phyloP scores from a whole-genome alignment of 2,113 vertebrate genomes.

The Phaetusa simplex region DNA sequence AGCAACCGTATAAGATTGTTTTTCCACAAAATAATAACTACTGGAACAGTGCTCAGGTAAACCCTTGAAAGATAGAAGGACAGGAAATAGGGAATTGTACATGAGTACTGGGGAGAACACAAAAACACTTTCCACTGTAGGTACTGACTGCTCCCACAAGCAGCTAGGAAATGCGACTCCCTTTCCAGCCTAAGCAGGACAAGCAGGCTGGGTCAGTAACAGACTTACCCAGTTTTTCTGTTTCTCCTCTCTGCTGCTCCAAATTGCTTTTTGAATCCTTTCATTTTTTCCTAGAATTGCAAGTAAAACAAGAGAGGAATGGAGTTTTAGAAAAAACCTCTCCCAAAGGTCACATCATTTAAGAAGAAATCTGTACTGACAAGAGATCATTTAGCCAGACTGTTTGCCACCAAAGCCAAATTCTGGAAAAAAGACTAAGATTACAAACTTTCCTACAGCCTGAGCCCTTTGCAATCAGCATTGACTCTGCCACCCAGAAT shows the following conservation, averaged over 20 bases:
- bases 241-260: background rate
- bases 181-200: background rate
- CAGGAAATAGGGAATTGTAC: background rate
- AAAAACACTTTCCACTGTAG: background rate
- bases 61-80: background rate
- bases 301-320: background rate
- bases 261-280: background rate
- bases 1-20: background rate
- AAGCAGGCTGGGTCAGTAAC: background rate
- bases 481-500: background rate
- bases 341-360: background rate
- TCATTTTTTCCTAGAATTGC: background rate
- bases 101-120: background rate
- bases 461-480: background rate
- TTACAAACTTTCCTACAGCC: background rate
- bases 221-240: background rate
- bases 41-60: background rate
- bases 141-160: background rate
- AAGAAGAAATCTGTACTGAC: background rate
- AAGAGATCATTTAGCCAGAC: background rate
- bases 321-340: background rate
- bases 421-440: background rate
- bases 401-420: background rate
- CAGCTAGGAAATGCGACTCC: background rate
- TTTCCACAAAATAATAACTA: background rate